Base-by-base conservation (phyloP, 2,113 vertebrate genomes). In the Plectropomus leopardus region DNA sequence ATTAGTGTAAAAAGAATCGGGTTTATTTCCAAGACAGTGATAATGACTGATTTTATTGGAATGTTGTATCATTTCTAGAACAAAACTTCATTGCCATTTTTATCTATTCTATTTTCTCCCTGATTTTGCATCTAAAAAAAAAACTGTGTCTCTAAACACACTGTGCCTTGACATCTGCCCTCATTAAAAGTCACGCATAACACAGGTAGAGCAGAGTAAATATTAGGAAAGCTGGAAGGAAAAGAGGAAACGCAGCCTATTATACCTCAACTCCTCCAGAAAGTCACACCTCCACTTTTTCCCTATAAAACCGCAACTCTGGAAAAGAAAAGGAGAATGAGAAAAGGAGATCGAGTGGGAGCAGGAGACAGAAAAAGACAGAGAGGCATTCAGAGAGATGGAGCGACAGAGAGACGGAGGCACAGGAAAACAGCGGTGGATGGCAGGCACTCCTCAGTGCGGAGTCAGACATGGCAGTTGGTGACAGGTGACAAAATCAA, bases 401-500 rank as follows among this genome's bases (percentile, higher is more conserved):
- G 80, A 77, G 89, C 72, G 80, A 91, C 71, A 76, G 88, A 91
- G 84, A 88, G 88, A 89, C 72, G 66, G 83, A 87, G 87, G 86
- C 82, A 82, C 84, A 91, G 86, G 90, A 81, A 88, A 74, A 87
- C 81, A 64, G 83, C 72, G 76, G 67, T 68, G 88, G 93, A 89
- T 92, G 93, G 92, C 93, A 93, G 92, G 87, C 86, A 79, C 89
- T 90, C 89, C 92, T 94, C 93, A 82, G 87, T 76, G 87, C 80
- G 68, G 86, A 92, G 81, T 93, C 92, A 93, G 90, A 94, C 95
- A 94, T 96, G 81, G 95, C 93, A 94, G 94, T 95, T 95, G 95
- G 95, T 97, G 96, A 98, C 95, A 96, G 96, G 97, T 97, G 96
- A 97, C 96, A 95, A 97, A 97, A 98, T 96, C 97, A 97, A 95